These are phyloP conservation scores for Vultur gryphus DNA, from an alignment of 2,797 vertebrate species.

Conservation along the genomic window DNA sequence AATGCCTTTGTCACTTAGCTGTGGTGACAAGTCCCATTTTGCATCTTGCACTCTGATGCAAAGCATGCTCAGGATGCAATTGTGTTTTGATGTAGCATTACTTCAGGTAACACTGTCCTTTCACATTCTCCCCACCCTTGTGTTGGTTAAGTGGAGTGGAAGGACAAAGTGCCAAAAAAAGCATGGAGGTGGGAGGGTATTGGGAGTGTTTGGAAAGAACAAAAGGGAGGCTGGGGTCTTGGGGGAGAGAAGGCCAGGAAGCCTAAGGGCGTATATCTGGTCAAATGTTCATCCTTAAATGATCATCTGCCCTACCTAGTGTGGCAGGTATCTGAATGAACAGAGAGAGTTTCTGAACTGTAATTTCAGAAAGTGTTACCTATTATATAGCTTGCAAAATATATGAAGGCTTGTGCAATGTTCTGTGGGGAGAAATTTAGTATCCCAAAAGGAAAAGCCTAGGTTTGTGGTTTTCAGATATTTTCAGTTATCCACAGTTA, in stretches of 20 bases:
- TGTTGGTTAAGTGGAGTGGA: background rate
- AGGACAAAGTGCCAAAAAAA: background rate
- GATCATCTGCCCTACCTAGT: background rate
- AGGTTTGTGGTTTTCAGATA: background rate
- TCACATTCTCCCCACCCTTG: background rate
- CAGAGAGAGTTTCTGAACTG: background rate
- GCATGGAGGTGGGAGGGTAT: background rate
- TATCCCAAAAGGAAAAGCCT: background rate
- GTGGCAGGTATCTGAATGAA: background rate
- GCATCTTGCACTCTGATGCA: background rate
- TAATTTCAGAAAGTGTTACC: background rate
- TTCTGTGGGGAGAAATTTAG: background rate
- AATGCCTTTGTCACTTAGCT: background rate
- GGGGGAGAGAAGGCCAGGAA: background rate
- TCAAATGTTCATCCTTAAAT: background rate
- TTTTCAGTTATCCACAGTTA: background rate
- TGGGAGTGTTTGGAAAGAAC: background rate
- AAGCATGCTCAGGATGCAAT: background rate
- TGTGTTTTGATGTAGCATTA: background rate
- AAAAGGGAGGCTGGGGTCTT: background rate
- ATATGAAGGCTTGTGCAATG: background rate
- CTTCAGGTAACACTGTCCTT: background rate
- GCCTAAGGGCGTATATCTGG: background rate
- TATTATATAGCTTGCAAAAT: background rate
- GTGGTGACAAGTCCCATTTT: background rate